Conservation (phyloP, 2,888 invertebrate genomes). For the Thereva unica region DNA sequence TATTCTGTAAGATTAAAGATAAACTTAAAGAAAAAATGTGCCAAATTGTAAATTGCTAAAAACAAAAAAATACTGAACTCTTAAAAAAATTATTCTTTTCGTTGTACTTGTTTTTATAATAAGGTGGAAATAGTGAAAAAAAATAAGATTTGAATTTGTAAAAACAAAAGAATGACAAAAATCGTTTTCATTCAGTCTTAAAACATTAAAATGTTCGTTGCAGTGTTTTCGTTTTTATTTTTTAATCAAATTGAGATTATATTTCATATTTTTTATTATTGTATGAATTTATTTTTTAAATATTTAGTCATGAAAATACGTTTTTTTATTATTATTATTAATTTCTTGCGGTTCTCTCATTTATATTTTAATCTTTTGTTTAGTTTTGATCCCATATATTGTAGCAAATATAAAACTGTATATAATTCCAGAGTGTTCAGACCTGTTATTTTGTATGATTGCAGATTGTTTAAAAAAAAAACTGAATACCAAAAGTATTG, state of each 20-base stretch:
- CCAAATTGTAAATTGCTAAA: slow-evolving; percentile 55
- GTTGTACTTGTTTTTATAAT: slow-evolving; percentile 4
- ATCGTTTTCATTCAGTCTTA: background rate
- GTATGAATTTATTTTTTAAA: too few species aligned
- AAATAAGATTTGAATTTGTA: background rate
- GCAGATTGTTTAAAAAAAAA: slow-evolving; percentile 32
- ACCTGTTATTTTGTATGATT: slow-evolving; percentile 35
- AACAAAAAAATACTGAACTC: slow-evolving; percentile 17
- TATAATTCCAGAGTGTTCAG: slow-evolving; percentile 34
- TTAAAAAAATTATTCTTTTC: slow-evolving; percentile 2
- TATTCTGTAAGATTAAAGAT: slow-evolving; percentile 36
- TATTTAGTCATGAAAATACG: background rate
- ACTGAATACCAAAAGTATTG: slow-evolving; percentile 41
- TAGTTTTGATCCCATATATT: background rate
- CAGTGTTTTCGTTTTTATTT: slow-evolving; percentile 8
- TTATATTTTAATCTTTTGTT: slow-evolving; percentile 17
- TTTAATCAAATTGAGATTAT: slow-evolving; percentile 16
- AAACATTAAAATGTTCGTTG: slow-evolving; percentile 15
- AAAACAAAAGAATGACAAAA: too few species aligned
- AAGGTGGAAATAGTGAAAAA: slow-evolving; percentile 1
- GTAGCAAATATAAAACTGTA: slow-evolving; percentile 15
- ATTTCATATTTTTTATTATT: background rate
- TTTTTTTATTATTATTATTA: slow-evolving; percentile 16
- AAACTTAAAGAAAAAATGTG: slow-evolving; percentile 49
- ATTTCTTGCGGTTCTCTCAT: slow-evolving; percentile 22